Evolutionary conservation across 2,888 invertebrate genomes (phyloP), one percentile per base, ranked within the genome.

Genomic region (Pollenia griseotomentosa): DNA sequence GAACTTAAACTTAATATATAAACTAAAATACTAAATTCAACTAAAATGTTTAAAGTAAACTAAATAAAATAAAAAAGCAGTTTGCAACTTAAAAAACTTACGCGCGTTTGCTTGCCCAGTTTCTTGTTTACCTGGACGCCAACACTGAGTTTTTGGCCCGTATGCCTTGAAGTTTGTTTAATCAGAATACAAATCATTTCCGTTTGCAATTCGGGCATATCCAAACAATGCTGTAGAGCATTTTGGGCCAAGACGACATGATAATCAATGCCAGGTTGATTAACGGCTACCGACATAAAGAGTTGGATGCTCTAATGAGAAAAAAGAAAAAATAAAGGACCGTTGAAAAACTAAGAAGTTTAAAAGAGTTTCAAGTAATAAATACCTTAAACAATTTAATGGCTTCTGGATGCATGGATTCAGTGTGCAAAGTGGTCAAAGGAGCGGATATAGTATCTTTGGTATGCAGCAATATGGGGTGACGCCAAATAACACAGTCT

Each of bases 241-340:
- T 98, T 98, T 95, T 99, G 99, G 16, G 99, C 99, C 86, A 99
- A 95, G 85, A 98, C 98, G 91, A 99, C 98, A 94, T 99, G 99
- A 94, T 99, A 98, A 94, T 99, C 99, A 90, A 99, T 97, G 92
- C 98, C 98, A 78, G 98, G 97, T 91, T 97, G 97, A 94, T 99
- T 98, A 89, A 99, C 97, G 63, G 97, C 97, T 88, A 99, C 98
- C 4, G 98, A 98, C 96, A 98, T 98, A 94, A 99, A 99, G 89
- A 99, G 95, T 92, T 99, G 98, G 89, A 98, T 97, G 93, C 98
- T 98, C 97, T 98, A 94, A 33, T 55, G 33, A 33, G 33, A 33
- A 33, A 33, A 33, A 33, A 0, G 0, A 33, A 33, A 33, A 6
- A 33, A 6, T 6, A 33, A 7, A 12, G 11, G 10, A 23, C 12